Conservation (phyloP, 23 tunicate genomes). For the Diplosoma virens region DNA sequence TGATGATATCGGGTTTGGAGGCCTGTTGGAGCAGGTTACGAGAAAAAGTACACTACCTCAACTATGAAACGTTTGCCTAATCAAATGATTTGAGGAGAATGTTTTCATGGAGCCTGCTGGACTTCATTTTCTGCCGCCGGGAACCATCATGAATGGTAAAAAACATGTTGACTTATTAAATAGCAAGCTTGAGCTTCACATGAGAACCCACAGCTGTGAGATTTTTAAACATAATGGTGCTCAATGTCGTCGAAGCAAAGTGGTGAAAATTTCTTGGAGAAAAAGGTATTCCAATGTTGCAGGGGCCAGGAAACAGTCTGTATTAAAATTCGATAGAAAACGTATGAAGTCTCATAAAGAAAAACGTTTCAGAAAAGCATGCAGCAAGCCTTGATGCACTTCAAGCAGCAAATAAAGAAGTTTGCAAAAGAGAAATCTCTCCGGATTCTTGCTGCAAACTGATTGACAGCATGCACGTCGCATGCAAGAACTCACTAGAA, state of each 20-base stretch:
- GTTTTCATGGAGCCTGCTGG: background rate
- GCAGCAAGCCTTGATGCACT: constrained; percentile 10
- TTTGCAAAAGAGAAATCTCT: constrained; percentile 19
- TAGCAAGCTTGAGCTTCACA: constrained; percentile 14
- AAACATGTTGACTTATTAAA: constrained; percentile 16
- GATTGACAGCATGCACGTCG: constrained; percentile 25
- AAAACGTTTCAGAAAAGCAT: constrained; percentile 30
- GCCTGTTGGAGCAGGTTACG: constrained; percentile 25
- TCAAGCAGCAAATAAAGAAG: constrained; percentile 33
- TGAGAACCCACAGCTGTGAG: constrained; percentile 11
- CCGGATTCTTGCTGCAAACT: constrained; percentile 16
- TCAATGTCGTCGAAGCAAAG: constrained; percentile 32
- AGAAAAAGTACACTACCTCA: constrained; percentile 12
- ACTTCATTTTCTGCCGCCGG: background rate
- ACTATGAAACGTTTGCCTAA: background rate
- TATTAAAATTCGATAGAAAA: constrained; percentile 23
- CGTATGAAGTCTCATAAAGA: background rate
- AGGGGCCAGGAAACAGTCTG: constrained; percentile 31
- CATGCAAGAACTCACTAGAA: constrained; percentile 1
- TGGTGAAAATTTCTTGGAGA: constrained; percentile 34
- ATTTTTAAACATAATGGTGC: constrained; percentile 14
- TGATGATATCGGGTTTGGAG: constrained; percentile 18
- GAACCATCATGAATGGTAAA: constrained; percentile 19
- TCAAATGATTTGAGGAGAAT: constrained; percentile 15
- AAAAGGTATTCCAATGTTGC: constrained; percentile 27